Conservation (phyloP, 2,113 vertebrate genomes). For the Varanus komodoensis region DNA sequence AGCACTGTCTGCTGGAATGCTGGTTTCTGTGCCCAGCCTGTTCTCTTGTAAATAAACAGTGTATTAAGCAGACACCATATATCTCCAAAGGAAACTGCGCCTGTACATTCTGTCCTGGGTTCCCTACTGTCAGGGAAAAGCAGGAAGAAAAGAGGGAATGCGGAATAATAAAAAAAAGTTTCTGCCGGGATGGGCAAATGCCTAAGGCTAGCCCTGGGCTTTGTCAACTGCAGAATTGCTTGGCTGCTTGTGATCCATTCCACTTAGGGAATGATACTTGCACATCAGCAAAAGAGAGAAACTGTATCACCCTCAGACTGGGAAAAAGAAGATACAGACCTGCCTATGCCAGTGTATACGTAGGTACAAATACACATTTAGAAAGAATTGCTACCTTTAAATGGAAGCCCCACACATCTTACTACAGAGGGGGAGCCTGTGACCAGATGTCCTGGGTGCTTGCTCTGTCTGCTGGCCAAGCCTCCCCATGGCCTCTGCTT, state of each 20-base stretch:
- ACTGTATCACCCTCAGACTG: too few species aligned
- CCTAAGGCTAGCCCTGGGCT: background rate
- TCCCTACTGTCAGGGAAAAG: background rate
- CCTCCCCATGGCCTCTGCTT: background rate
- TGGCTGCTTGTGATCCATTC: background rate
- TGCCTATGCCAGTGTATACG: background rate
- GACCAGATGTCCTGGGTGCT: background rate
- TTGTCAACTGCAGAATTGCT: background rate
- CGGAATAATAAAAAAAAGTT: background rate
- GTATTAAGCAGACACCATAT: background rate
- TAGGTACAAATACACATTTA: too few species aligned
- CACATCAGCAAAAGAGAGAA: background rate
- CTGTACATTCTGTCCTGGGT: background rate
- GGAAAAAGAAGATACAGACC: background rate
- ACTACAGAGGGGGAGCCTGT: background rate
- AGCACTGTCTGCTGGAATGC: background rate
- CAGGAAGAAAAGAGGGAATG: background rate
- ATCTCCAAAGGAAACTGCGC: background rate
- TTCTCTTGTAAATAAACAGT: conserved; percentile 2
- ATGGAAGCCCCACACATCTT: background rate
- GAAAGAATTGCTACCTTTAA: background rate
- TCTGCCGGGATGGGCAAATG: background rate
- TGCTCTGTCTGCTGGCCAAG: background rate
- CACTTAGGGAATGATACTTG: background rate
- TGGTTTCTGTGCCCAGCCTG: background rate